Evolutionary conservation across 2,888 invertebrate genomes (phyloP), one percentile per base, ranked within the genome.

Genomic region (Drosophila flavopinicola): DNA sequence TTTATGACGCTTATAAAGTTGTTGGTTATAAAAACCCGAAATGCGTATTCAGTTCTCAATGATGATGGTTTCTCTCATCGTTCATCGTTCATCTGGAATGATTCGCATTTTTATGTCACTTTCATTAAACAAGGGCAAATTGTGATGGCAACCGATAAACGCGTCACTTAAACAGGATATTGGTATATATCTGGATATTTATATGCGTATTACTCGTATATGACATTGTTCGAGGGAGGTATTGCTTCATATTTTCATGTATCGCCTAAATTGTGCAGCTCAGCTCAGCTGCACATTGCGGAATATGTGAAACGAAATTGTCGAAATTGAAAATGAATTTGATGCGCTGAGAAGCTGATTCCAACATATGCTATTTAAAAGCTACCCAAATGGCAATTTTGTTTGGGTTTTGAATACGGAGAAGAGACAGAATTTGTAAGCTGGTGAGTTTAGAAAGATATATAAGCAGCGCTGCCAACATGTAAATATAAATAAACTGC

Each of bases 1-100:
- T 86, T 80, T 85, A 80, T 84, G 66, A 30, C 32, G 61, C 75
- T 64, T 75, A 77, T 82, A 86, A 84, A 77, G 47, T 67, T 75
- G 38, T 64, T 58, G 39, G 41, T n/a, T 29, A 45, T 71, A 39
- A 60, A 56, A 48, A 1, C 13, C 2, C 1, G 20, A 48, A 53
- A 38, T 35, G 13, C n/a, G 7, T 35, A 17, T 45, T 47, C n/a
- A 13, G 10, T 52, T 25, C 11, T 13, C 29, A 39, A n/a, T 63
- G 9, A 20, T 37, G 9, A 24, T 29, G 48, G 9, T 11, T 52
- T 11, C 3, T 10, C 9, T 6, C 38, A 30, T 17, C 9, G 27
- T 25, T 15, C 24, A 10, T 17, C 10, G n/a, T 13, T 7, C 23
- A 37, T 29, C 23, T 5, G 20, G 20, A 20, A 20, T 38, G 0